A percentile compares a stretch with the other conserved stretches of the same genome.
Conservation (phyloP, 1,140 invertebrate species). For the Adoxophyes honmai region DNA sequence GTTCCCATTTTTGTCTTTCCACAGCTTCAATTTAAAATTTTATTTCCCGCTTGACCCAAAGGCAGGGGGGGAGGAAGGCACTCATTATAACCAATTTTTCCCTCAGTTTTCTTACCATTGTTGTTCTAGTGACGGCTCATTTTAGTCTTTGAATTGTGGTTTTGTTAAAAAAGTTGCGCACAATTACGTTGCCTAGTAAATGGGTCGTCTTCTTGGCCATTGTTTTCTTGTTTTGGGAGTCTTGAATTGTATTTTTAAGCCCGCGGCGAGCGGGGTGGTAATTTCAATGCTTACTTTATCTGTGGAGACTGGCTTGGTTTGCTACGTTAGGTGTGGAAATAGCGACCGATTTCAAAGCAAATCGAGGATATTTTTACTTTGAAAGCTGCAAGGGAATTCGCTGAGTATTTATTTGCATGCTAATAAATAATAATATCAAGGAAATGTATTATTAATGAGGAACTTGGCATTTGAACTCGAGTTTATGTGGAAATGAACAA, state of each 20-base stretch:
- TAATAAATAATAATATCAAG: too few species aligned
- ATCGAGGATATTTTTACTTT: too few species aligned
- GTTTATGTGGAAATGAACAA: too few species aligned
- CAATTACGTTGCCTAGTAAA: slow-evolving; percentile 3
- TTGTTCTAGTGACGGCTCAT: slow-evolving; percentile 60
- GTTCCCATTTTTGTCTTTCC: slow-evolving; percentile 66
- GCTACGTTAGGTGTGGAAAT: too few species aligned
- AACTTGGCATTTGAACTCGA: too few species aligned
- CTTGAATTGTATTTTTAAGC: not conserved
- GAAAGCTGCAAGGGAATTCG: too few species aligned
- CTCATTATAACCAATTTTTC: slow-evolving; percentile 74
- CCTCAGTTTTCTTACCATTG: slow-evolving; percentile 60
- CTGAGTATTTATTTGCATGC: too few species aligned
- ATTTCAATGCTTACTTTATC: too few species aligned
- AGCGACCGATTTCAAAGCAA: too few species aligned
- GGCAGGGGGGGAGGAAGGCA: slow-evolving; percentile 38
- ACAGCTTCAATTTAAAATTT: slow-evolving; percentile 72
- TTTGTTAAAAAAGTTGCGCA: slow-evolving; percentile 9
- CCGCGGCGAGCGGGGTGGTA: not conserved
- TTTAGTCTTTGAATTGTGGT: slow-evolving; percentile 24
- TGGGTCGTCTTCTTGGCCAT: slow-evolving; percentile 1
- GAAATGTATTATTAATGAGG: too few species aligned
- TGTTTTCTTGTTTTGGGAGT: slow-evolving; percentile 3
- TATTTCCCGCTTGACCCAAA: slow-evolving; percentile 68
- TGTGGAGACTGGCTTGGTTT: too few species aligned